phyloP scores from a whole-genome alignment of 2,888 invertebrate species.

The Eubasilissa splendida region DNA sequence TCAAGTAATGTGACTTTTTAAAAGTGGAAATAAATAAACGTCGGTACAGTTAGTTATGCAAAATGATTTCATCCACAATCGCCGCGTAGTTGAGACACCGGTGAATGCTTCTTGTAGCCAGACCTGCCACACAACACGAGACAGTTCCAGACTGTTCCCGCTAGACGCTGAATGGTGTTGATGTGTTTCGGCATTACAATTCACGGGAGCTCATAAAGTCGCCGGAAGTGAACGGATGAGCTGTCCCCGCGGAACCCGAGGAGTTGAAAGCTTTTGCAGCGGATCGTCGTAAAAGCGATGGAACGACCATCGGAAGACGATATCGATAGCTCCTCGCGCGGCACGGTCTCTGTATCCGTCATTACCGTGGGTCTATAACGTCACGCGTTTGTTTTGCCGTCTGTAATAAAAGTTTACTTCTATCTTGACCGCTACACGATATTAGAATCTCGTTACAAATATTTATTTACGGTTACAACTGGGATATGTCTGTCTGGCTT shows the following conservation, averaged over 20 bases:
- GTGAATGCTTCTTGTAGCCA: not conserved
- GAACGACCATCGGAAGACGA: constrained; percentile 45
- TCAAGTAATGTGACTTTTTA: no score
- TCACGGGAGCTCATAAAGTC: constrained; percentile 52
- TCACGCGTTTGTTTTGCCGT: not conserved
- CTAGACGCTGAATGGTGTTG: constrained; percentile 42
- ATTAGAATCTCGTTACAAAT: no score
- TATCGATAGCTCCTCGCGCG: constrained; percentile 29
- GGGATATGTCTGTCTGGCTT: no score
- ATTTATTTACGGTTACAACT: no score
- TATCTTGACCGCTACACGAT: not conserved
- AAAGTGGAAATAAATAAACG: no score
- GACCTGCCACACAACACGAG: constrained; percentile 8
- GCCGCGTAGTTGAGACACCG: not conserved
- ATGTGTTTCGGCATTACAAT: constrained; percentile 52
- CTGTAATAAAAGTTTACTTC: not conserved
- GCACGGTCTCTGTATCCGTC: not conserved
- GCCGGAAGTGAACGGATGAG: constrained; percentile 50
- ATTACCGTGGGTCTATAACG: constrained; percentile 27
- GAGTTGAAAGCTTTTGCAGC: constrained; percentile 54
- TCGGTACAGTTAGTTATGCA: no score
- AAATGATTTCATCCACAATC: not conserved
- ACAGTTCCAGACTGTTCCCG: constrained; percentile 19
- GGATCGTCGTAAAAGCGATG: constrained; percentile 45
- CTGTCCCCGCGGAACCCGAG: constrained; percentile 44